Base-by-base conservation (phyloP, 2,888 invertebrate species). In the Pteria penguin region DNA sequence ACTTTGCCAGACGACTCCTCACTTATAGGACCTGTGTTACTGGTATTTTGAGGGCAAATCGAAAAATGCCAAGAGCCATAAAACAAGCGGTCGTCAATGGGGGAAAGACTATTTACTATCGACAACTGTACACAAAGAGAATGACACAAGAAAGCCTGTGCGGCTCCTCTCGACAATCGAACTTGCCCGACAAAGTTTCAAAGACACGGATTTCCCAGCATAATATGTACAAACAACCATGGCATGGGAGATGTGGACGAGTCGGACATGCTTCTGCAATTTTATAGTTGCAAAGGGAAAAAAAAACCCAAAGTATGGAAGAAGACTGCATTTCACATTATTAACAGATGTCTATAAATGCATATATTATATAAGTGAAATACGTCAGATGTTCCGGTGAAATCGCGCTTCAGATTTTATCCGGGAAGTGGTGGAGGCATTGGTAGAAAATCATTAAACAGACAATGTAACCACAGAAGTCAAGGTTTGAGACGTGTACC, bases 231-330 rank as follows among this genome's bases (percentile, higher is more conserved):
- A 4, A 29, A 36, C 26, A 31, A 36, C n/a, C 2, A 60, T 11
- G 5, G n/a, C 2, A 60, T 55, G 36, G 32, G 26, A 5, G 27
- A 60, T 8, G 60, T 69, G 1, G 69, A 69, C 45, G 33, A 58
- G n/a, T 24, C 57, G 18, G 69, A 69, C 26, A 69, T 60, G 36
- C 33, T 69, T 1, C 3, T 33, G 2, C 8, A 26, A 2, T 69
- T 58, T 36, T 60, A 60, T 8, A 60, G 45, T 24, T 27, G 60
- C 36, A 32, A 60, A 3, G 24, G 58, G 18, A 69, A 69, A 60
- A 60, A 33, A 2, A n/a, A n/a, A n/a, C n/a, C 45, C 24, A 70
- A 60, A 32, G 33, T 70, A 18, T 70, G 69, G 45, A 70, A 70
- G 33, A 58, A 60, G 32, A 22, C 52, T n/a, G 33, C 36, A 22